These are phyloP conservation scores for Pomphorhynchus laevis DNA, from an alignment of 1,140 invertebrate genomes.

Conservation along the genomic window DNA sequence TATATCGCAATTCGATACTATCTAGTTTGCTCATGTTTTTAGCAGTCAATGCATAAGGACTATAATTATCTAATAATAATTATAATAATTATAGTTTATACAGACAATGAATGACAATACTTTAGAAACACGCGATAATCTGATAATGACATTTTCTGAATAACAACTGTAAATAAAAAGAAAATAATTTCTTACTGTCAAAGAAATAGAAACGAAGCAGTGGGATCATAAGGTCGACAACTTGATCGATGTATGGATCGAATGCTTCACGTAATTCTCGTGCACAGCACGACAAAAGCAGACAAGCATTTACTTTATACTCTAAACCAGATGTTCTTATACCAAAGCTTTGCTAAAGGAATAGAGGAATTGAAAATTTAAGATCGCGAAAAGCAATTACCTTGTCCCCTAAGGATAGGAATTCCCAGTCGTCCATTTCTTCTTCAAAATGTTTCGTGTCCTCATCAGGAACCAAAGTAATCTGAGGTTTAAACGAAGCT, in stretches of 20 bases:
- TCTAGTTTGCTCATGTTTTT: no score
- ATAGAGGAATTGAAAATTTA: neutral
- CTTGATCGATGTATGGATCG: constrained; percentile 59
- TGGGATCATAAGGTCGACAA: constrained; percentile 55
- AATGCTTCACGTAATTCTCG: constrained; percentile 79
- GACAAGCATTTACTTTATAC: constrained; percentile 88
- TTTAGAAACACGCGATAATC: neutral
- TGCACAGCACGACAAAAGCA: constrained; percentile 94
- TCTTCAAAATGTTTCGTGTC: constrained; percentile 33
- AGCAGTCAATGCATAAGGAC: no score
- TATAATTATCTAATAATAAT: neutral
- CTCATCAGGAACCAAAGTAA: constrained; percentile 45
- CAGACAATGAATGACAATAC: neutral
- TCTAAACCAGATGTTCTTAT: constrained; percentile 38
- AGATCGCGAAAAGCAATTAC: constrained; percentile 12
- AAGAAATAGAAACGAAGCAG: constrained; percentile 96
- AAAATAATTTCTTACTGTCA: constrained; percentile 27
- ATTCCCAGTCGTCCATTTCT: constrained; percentile 84
- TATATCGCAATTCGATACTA: no score
- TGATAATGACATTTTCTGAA: neutral
- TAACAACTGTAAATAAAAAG: constrained; percentile 12
- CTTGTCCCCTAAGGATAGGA: constrained; percentile 72
- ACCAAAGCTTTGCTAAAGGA: constrained; percentile 24
- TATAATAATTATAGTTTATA: constrained; percentile 1
- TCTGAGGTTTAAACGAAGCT: constrained; percentile 74